These are phyloP conservation scores for Illadopsis cleaveri DNA, from an alignment of 2,113 vertebrate species.

Conservation along the genomic window DNA sequence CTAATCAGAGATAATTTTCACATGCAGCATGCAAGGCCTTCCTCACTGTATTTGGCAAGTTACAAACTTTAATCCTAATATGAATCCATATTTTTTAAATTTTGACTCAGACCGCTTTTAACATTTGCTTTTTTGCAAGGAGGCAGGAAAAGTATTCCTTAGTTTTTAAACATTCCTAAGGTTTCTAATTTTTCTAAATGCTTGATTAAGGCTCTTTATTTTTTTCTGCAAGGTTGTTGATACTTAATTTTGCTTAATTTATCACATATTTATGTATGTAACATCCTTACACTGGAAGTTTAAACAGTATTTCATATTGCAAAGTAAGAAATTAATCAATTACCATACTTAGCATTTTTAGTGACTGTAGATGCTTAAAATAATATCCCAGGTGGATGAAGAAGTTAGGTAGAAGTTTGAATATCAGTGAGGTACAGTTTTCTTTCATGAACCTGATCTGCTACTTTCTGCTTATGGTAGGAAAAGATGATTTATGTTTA, in stretches of 20 bases:
- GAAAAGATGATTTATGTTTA: not conserved
- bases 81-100: not conserved
- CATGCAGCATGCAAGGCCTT: not conserved
- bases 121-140: not conserved
- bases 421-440: not conserved
- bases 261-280: not conserved
- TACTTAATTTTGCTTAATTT: conserved; percentile 9
- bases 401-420: not conserved
- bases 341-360: not conserved
- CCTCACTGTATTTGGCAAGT: not conserved
- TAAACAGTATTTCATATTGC: not conserved
- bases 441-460: not conserved
- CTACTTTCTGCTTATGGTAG: not conserved
- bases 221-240: not conserved
- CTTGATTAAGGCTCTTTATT: not conserved
- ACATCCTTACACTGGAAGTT: not conserved
- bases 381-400: not conserved
- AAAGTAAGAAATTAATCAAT: not conserved
- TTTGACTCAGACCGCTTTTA: not conserved
- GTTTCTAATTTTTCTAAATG: not conserved
- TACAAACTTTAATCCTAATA: not conserved
- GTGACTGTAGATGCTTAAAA: not conserved
- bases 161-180: not conserved
- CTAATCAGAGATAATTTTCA: not conserved
- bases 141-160: not conserved